phyloP scores from a whole-genome alignment of 2,113 vertebrate species.

The Phrynosoma platyrhinos region DNA sequence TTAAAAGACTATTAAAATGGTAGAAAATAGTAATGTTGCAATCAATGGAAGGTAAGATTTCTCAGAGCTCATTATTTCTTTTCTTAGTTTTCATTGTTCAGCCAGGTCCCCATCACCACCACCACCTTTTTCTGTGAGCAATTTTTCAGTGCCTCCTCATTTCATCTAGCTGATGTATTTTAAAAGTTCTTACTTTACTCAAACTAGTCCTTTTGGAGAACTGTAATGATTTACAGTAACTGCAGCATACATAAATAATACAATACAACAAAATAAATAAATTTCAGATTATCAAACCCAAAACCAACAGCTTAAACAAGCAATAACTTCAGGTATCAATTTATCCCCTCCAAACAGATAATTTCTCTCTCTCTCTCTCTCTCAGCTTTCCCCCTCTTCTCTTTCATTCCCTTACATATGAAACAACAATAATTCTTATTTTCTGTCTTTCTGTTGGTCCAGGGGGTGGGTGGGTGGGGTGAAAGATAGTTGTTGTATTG shows the following conservation, averaged over 20 bases:
- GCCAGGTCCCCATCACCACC: too few species aligned
- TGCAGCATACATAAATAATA: neutral
- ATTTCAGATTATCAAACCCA: neutral
- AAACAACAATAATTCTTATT: neutral
- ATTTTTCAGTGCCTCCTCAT: neutral
- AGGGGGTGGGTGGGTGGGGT: too few species aligned
- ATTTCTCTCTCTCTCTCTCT: too few species aligned
- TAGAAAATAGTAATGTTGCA: neutral
- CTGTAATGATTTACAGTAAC: neutral
- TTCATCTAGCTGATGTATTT: neutral
- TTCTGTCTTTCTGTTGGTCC: too few species aligned
- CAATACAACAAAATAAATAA: neutral
- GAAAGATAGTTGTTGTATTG: too few species aligned
- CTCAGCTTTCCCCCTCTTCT: too few species aligned
- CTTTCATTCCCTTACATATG: too few species aligned
- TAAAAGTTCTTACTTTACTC: neutral
- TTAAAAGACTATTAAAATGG: neutral
- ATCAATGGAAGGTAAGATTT: neutral
- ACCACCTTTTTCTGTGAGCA: neutral
- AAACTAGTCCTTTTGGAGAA: too few species aligned
- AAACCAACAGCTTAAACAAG: neutral
- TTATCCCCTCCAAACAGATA: neutral
- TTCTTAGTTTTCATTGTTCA: neutral
- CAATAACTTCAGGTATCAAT: neutral
- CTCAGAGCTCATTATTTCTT: neutral